Conservation (phyloP, 23 tunicate genomes). For the Styela plicata region DNA sequence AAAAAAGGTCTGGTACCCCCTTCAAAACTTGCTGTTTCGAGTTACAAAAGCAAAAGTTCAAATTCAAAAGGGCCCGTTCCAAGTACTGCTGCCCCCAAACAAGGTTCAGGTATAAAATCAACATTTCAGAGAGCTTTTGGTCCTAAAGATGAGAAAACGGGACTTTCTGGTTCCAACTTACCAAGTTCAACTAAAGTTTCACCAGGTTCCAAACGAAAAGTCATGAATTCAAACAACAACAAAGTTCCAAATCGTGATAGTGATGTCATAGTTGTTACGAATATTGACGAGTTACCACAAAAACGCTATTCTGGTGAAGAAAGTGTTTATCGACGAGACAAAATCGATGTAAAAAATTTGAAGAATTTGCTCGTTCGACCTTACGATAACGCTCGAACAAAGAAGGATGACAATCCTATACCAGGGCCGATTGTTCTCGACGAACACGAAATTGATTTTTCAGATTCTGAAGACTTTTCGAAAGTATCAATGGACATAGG, state of each 20-base stretch:
- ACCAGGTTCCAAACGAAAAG: background rate
- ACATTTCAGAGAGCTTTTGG: conserved; percentile 18
- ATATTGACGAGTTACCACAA: background rate
- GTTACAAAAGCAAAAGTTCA: background rate
- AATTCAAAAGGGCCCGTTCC: background rate
- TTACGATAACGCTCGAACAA: background rate
- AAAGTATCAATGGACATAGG: conserved; percentile 11
- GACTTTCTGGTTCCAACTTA: background rate
- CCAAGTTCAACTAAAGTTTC: background rate
- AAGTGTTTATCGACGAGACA: background rate
- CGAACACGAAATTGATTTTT: background rate
- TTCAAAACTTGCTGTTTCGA: background rate
- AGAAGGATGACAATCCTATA: background rate
- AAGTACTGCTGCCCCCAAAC: background rate
- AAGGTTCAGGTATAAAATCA: conserved; percentile 3
- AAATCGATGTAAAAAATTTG: conserved; percentile 27
- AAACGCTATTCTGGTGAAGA: conserved; percentile 5
- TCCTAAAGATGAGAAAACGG: conserved; percentile 8
- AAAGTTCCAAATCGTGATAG: conserved; percentile 2
- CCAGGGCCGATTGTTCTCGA: background rate
- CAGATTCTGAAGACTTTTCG: conserved; percentile 13
- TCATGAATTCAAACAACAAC: background rate
- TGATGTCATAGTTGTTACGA: conserved; percentile 1
- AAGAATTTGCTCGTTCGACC: conserved; percentile 26
- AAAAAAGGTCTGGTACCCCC: conserved; percentile 9